A percentile compares a stretch with the other conserved stretches of the same genome.
Evolutionary conservation across 2,113 vertebrate genomes (phyloP).

Genomic region (Anas platyrhynchos): DNA sequence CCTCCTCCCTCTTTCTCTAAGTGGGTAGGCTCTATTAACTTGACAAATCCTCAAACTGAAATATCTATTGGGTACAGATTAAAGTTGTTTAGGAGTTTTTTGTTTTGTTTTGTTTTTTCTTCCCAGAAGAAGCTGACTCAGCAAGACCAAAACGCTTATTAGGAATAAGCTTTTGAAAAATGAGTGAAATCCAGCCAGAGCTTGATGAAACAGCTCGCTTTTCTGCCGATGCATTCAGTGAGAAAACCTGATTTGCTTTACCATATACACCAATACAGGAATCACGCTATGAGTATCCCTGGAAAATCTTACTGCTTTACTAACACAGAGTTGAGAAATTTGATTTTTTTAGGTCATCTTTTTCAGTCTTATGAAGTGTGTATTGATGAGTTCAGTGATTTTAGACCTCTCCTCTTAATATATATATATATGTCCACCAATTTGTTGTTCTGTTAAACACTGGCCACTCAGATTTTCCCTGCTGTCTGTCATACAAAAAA

Average conservation of each 20-base stretch:
- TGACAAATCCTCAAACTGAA: slow-evolving; percentile 63
- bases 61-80: slow-evolving; percentile 57
- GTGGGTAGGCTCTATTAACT: slow-evolving; percentile 60
- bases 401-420: background rate
- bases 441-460: background rate
- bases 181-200: slow-evolving; percentile 31
- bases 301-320: background rate
- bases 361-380: background rate
- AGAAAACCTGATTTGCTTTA: background rate
- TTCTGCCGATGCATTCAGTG: slow-evolving; percentile 19
- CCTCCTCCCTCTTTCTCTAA: slow-evolving; percentile 57
- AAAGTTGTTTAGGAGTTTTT: slow-evolving; percentile 45
- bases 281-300: background rate
- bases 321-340: background rate
- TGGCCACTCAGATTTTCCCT: background rate
- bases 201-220: slow-evolving; percentile 43
- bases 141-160: slow-evolving; percentile 48
- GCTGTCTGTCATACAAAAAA: background rate
- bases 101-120: background rate
- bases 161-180: slow-evolving; percentile 50
- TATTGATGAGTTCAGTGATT: background rate
- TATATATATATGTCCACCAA: background rate
- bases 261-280: background rate
- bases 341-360: background rate
- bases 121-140: slow-evolving; percentile 48